Evolutionary conservation across 2,797 vertebrate genomes (phyloP).

Genomic region (Poliocrania exsul): DNA sequence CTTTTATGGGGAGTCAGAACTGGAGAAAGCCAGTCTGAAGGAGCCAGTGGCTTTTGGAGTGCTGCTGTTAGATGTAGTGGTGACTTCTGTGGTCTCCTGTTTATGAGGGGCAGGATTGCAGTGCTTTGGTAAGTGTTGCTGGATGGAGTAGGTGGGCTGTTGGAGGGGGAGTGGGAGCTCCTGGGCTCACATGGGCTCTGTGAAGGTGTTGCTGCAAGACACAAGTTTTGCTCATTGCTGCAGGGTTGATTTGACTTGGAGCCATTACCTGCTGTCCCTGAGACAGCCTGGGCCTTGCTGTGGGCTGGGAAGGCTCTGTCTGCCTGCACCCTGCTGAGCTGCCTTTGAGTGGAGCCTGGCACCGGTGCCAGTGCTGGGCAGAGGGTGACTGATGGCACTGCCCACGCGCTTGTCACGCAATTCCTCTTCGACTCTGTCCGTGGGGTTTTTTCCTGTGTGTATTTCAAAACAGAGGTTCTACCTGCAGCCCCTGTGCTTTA

Average conservation of each 20-base stretch:
- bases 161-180: neutral
- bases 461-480: neutral
- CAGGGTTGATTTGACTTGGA: neutral
- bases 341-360: neutral
- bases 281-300: neutral
- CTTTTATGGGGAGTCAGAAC: neutral
- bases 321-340: neutral
- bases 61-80: neutral
- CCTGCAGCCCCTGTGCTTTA: neutral
- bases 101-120: neutral
- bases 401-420: fast-evolving
- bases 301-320: neutral
- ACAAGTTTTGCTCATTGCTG: fast-evolving
- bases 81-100: neutral
- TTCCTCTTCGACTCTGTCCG: fast-evolving
- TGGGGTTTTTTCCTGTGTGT: fast-evolving
- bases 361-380: fast-evolving
- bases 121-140: neutral
- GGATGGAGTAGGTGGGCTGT: fast-evolving
- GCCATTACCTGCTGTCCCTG: neutral
- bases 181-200: fast-evolving
- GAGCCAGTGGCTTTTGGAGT: neutral
- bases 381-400: neutral
- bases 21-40: neutral
- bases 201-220: fast-evolving